A percentile compares a stretch with the other conserved stretches of the same genome.
These are phyloP conservation scores for Lysandra coridon DNA, from an alignment of 2,888 invertebrate species.

Conservation along the genomic window DNA sequence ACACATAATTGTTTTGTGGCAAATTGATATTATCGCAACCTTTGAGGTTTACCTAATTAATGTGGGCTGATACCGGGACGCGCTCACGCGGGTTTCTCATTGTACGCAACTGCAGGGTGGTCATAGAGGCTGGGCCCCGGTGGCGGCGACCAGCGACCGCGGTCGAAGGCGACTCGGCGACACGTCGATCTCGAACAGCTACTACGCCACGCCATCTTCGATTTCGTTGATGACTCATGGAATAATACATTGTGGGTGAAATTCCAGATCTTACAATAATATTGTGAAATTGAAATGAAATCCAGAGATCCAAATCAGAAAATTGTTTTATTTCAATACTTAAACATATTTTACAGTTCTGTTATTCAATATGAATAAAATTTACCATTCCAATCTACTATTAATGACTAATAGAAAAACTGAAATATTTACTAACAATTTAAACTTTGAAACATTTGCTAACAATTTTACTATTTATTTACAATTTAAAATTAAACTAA, in stretches of 20 bases:
- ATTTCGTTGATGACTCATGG: conserved; percentile 75
- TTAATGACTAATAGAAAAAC: conserved; percentile 60
- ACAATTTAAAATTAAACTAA: conserved; percentile 51
- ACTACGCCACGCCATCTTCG: conserved; percentile 55
- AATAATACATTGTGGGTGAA: conserved; percentile 77
- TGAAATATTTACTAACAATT: conserved; percentile 58
- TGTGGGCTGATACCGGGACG: conserved; percentile 75
- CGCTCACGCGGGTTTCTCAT: conserved; percentile 51
- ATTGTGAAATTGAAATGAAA: conserved; percentile 52
- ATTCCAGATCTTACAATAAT: conserved; percentile 56
- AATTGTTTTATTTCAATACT: conserved; percentile 74
- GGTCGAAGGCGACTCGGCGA: conserved; percentile 47
- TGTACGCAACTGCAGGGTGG: conserved; percentile 49
- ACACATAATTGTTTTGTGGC: background rate
- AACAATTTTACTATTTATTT: conserved; percentile 45
- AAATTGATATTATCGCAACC: conserved; percentile 56
- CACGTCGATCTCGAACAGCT: conserved; percentile 53
- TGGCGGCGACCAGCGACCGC: conserved; percentile 19
- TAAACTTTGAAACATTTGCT: conserved; percentile 39
- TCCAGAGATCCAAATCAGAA: conserved; percentile 56
- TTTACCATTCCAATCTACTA: conserved; percentile 68
- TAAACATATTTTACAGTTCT: conserved; percentile 77
- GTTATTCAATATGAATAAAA: conserved; percentile 79
- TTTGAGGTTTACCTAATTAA: conserved; percentile 73
- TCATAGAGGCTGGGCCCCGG: conserved; percentile 32